phyloP scores from a whole-genome alignment of 53 echinoderm and acorn worm genomes.

The Holothuria leucospilota region DNA sequence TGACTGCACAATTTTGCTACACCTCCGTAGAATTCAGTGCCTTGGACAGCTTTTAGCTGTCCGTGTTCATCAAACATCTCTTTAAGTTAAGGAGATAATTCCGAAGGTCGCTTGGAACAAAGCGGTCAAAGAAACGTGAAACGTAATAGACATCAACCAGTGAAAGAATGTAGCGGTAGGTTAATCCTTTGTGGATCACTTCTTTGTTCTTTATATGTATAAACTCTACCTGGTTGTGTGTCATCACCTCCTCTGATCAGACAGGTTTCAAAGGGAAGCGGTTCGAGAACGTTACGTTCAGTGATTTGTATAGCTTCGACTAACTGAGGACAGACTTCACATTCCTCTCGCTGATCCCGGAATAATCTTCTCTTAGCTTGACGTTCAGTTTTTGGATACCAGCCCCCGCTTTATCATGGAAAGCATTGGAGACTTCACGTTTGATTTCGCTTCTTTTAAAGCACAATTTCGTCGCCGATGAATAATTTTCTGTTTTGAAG shows the following conservation, averaged over 20 bases:
- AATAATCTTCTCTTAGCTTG: neutral
- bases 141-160: neutral
- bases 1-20: too few species aligned
- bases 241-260: neutral
- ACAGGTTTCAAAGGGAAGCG: neutral
- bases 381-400: too few species aligned
- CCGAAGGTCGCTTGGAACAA: neutral
- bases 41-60: too few species aligned
- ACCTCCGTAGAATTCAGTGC: too few species aligned
- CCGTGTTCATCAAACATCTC: too few species aligned
- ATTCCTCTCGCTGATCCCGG: neutral
- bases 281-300: neutral
- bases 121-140: neutral
- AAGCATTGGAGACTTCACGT: too few species aligned
- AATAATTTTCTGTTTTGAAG: too few species aligned
- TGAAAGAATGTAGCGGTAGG: neutral
- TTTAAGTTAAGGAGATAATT: too few species aligned
- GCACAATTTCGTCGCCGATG: too few species aligned
- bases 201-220: neutral
- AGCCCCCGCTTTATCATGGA: too few species aligned
- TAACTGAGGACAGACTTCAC: neutral
- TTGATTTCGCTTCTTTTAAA: too few species aligned
- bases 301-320: neutral
- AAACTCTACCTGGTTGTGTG: neutral
- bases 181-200: neutral